Evolutionary conservation across 2,113 vertebrate genomes (phyloP).

Genomic region (Cepphus grylle): DNA sequence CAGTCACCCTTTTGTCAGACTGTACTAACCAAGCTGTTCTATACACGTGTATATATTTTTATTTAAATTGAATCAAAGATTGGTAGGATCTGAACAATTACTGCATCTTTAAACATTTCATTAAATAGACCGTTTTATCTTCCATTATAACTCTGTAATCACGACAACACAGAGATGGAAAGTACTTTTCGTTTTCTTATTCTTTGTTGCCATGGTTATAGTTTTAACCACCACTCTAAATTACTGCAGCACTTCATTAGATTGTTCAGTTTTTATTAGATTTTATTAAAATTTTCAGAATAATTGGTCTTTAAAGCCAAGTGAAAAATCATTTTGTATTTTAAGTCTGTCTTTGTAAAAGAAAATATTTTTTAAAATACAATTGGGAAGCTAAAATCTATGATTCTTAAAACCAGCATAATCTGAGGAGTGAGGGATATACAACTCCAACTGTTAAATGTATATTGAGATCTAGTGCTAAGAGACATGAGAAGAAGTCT

Average conservation of each 20-base stretch:
- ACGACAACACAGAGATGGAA: not conserved
- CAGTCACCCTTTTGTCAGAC: not conserved
- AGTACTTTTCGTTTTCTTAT: not conserved
- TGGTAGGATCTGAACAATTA: not conserved
- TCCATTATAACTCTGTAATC: not conserved
- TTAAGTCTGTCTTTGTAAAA: not conserved
- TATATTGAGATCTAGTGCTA: not conserved
- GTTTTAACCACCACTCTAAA: not conserved
- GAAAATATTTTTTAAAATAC: not conserved
- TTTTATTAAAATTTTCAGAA: not conserved
- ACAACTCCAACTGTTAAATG: not conserved
- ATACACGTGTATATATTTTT: not conserved
- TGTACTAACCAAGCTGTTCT: not conserved
- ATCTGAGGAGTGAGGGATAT: not conserved
- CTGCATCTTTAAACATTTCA: not conserved
- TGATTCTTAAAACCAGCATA: not conserved
- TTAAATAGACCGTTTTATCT: not conserved
- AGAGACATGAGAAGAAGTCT: not conserved
- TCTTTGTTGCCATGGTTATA: slow-evolving; percentile 12
- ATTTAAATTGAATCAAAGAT: not conserved
- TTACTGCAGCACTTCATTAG: not conserved
- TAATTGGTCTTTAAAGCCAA: not conserved
- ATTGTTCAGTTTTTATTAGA: not conserved
- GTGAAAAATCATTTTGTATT: not conserved
- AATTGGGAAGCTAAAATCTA: not conserved